Evolutionary conservation across 1,140 invertebrate genomes (phyloP), one percentile per base, ranked within the genome.

Genomic region (Ruditapes philippinarum): DNA sequence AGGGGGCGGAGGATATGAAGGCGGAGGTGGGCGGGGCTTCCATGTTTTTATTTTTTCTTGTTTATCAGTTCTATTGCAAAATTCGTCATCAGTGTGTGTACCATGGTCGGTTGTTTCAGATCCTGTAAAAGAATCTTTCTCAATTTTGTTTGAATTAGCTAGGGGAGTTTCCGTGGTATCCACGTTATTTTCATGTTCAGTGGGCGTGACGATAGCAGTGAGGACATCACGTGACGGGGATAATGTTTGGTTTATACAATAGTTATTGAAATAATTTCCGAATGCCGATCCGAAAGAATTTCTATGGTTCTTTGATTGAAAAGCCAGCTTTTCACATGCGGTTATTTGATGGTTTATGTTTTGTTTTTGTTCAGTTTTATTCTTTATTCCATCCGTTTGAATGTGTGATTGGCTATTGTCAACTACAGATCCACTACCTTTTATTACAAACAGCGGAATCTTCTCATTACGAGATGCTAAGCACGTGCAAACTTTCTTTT

Each of bases 391-490:
- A 5, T 7, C 25, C 7, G n/a, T 28, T 25, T 9, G 28, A 11
- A 5, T 62, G 11, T 38, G 33, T 22, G 40, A 9, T 11, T 70
- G 1, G 25, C 40, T 74, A 2, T 49, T 9, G 49, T 74, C 40
- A 28, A 22, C 70, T 1, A 40, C 25, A 49, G 70, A 74, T 1
- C 40, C 17, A 49, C 40, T 22, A 49, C 70, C 70, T 74, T 40
- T 74, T 40, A 74, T 74, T 45, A 45, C n/a, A n/a, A 74, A 28
- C 25, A 28, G 40, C 17, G 70, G 70, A n/a, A n/a, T n/a, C 40
- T 25, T 25, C 2, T 42, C 70, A 19, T 74, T n/a, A 49, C 17
- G 12, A 22, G 40, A 22, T 17, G 70, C 3, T 7, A 14, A 12
- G 2, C 22, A 9, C 9, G 1, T 25, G 0, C 14, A 1, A 7